Conservation (phyloP, 1,140 invertebrate genomes). For the Pachypsylla venusta region DNA sequence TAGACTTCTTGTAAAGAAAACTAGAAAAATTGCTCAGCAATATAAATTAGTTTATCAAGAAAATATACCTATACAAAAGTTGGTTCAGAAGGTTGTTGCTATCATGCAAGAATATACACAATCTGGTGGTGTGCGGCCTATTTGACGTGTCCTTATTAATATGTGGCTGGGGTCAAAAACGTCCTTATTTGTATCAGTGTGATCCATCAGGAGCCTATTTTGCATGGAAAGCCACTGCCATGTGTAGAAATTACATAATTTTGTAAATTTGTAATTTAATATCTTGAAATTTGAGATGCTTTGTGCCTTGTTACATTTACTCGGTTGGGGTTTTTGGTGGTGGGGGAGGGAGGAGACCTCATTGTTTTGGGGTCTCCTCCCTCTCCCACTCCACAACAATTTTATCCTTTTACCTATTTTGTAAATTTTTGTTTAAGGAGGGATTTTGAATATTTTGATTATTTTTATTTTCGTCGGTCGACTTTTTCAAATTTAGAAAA, state of each 20-base stretch:
- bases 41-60: conserved; percentile 86
- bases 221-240: conserved; percentile 98
- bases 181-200: conserved; percentile 91
- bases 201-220: conserved; percentile 99
- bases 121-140: conserved; percentile 93
- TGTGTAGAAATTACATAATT: conserved; percentile 98
- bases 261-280: too few relatives aligned
- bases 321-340: too few relatives aligned
- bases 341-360: too few relatives aligned
- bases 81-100: conserved; percentile 90
- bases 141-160: conserved; percentile 96
- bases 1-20: conserved; percentile 81
- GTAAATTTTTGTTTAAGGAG: too few relatives aligned
- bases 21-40: conserved; percentile 92
- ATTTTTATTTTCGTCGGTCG: too few relatives aligned
- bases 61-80: conserved; percentile 86
- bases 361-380: too few relatives aligned
- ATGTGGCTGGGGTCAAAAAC: conserved; percentile 84
- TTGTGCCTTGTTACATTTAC: too few relatives aligned
- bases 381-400: too few relatives aligned
- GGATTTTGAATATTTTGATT: too few relatives aligned
- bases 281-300: too few relatives aligned
- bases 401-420: too few relatives aligned
- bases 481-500: too few relatives aligned
- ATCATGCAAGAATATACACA: conserved; percentile 99